A percentile compares a stretch with the other conserved stretches of the same genome.
Evolutionary conservation across 2,888 invertebrate species (phyloP).

Genomic region (Mythimna ferrago): DNA sequence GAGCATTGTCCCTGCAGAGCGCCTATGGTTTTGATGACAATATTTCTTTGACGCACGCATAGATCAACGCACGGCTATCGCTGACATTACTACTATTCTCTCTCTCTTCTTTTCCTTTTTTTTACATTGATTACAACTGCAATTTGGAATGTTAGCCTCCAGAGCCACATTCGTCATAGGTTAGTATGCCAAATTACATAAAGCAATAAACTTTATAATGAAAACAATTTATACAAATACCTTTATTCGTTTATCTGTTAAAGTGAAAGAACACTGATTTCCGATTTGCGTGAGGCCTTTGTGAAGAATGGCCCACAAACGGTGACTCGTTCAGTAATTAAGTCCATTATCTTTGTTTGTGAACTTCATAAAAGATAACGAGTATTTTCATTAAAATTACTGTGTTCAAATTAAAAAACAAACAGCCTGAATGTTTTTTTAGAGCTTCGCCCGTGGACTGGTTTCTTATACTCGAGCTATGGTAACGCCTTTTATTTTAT

Average conservation of each 20-base stretch:
- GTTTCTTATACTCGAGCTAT: not conserved
- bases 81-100: no score
- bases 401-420: not conserved
- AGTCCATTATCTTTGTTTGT: slow-evolving; percentile 23
- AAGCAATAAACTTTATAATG: not conserved
- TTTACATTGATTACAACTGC: no score
- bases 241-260: slow-evolving; percentile 14
- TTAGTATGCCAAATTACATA: no score
- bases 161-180: no score
- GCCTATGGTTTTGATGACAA: no score
- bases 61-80: no score
- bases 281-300: slow-evolving; percentile 25
- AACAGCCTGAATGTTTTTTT: not conserved
- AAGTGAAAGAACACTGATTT: not conserved
- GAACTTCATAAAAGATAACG: slow-evolving; percentile 28
- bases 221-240: not conserved
- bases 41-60: no score
- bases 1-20: no score
- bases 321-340: slow-evolving; percentile 13
- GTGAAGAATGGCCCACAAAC: slow-evolving; percentile 5
- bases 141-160: no score
- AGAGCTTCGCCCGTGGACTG: not conserved
- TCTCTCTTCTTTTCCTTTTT: no score
- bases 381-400: slow-evolving; percentile 6
- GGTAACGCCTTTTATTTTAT: not conserved